Conservation (phyloP, 2,113 vertebrate genomes). For the Heterocephalus glaber region DNA sequence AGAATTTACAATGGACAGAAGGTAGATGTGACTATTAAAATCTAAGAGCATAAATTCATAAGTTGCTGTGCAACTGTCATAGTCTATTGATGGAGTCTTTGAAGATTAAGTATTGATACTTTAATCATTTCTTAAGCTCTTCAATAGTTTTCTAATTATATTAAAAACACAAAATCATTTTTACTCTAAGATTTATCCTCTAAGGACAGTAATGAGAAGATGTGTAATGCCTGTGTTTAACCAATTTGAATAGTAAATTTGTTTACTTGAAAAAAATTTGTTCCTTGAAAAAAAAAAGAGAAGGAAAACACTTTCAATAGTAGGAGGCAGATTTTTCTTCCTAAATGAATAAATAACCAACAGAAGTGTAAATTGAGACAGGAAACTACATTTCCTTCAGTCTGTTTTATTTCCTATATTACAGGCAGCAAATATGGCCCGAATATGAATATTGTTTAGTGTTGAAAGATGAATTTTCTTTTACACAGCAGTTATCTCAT, state of each 20-base stretch:
- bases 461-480: not conserved
- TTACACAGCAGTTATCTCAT: not conserved
- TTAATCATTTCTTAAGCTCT: slow-evolving; percentile 37
- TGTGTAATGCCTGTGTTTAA: not conserved
- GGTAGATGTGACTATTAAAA: slow-evolving; percentile 43
- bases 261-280: too few species aligned
- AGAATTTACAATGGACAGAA: slow-evolving; percentile 48
- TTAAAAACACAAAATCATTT: slow-evolving; percentile 57
- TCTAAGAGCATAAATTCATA: not conserved
- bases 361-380: not conserved
- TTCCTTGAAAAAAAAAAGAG: too few species aligned
- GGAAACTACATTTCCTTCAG: not conserved
- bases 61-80: not conserved
- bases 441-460: not conserved
- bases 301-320: not conserved
- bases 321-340: not conserved
- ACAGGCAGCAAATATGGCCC: too few species aligned
- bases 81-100: not conserved
- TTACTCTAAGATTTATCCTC: not conserved
- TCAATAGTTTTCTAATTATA: slow-evolving; percentile 19
- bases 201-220: slow-evolving; percentile 33
- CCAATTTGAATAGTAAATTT: slow-evolving; percentile 4
- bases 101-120: not conserved
- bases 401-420: too few species aligned
- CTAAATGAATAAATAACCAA: not conserved